phyloP scores from a whole-genome alignment of 1,140 invertebrate species.

The Calycopis cecrops region DNA sequence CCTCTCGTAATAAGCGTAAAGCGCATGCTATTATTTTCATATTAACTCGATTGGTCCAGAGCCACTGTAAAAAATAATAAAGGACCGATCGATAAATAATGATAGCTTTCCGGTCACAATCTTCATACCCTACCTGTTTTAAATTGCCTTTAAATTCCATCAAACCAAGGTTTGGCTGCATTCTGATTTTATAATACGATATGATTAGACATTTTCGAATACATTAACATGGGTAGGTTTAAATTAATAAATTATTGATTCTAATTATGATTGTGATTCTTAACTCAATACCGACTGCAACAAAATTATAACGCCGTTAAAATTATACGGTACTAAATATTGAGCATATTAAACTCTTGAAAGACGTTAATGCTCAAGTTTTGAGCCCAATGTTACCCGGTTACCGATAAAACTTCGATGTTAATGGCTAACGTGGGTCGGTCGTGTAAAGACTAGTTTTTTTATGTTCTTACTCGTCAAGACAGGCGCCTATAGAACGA shows the following conservation, averaged over 20 bases:
- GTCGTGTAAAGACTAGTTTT: slow-evolving; percentile 1
- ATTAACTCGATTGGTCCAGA: slow-evolving; percentile 56
- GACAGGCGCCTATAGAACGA: slow-evolving; percentile 49
- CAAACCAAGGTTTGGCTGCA: slow-evolving; percentile 31
- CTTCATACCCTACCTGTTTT: slow-evolving; percentile 27
- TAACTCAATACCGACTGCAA: no score
- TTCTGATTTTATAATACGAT: slow-evolving; percentile 15
- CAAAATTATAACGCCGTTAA: no score
- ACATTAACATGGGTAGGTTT: no score
- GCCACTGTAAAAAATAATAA: slow-evolving; percentile 48
- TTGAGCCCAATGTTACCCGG: slow-evolving; percentile 37
- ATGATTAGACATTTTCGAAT: not conserved
- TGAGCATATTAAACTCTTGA: no score
- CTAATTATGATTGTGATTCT: no score
- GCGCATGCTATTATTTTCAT: slow-evolving; percentile 61
- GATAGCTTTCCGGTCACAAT: slow-evolving; percentile 38
- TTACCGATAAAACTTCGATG: slow-evolving; percentile 58
- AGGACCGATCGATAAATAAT: slow-evolving; percentile 52
- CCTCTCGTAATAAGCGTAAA: slow-evolving; percentile 48
- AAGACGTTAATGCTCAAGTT: slow-evolving; percentile 3
- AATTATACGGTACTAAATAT: no score
- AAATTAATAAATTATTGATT: no score
- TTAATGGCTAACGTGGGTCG: slow-evolving; percentile 57
- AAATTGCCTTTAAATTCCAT: slow-evolving; percentile 25
- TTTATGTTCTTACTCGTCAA: slow-evolving; percentile 58